A percentile compares a stretch with the other conserved stretches of the same genome.
phyloP scores from a whole-genome alignment of 2,888 invertebrate genomes.

The Dasysyrphus albostriatus region DNA sequence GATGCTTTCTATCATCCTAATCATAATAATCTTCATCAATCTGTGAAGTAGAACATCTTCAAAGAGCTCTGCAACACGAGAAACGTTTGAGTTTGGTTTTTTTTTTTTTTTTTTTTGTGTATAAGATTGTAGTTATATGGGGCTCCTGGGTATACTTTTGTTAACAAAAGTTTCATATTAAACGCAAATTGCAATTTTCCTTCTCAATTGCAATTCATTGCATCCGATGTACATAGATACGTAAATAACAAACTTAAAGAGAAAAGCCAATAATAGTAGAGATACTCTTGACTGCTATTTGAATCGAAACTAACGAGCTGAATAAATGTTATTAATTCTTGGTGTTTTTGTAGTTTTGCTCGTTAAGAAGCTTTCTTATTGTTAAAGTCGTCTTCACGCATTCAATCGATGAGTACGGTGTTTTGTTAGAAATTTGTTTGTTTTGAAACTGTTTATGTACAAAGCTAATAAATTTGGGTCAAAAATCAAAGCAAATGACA shows the following conservation, averaged over 20 bases:
- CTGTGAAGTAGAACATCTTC: conserved; percentile 71
- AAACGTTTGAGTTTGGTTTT: too few species aligned
- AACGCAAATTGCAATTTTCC: conserved; percentile 54
- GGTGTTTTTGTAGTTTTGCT: background rate
- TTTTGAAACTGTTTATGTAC: background rate
- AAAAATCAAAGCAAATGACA: conserved; percentile 58
- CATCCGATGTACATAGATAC: conserved; percentile 33
- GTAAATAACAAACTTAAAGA: background rate
- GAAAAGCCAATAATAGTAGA: conserved; percentile 48
- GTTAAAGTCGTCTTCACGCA: background rate
- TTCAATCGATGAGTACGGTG: background rate
- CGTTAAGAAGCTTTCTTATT: background rate
- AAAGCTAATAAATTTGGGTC: conserved; percentile 53
- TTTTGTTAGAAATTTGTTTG: conserved; percentile 56
- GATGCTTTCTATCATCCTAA: conserved; percentile 51
- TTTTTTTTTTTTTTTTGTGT: too few species aligned
- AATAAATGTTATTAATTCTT: conserved; percentile 64
- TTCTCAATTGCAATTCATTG: conserved; percentile 55
- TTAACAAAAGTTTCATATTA: conserved; percentile 34
- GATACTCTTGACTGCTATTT: background rate
- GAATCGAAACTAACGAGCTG: conserved; percentile 54
- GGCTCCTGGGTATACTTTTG: background rate
- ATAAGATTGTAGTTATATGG: too few species aligned
- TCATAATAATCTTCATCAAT: conserved; percentile 52
- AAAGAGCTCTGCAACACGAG: background rate